These are phyloP conservation scores for Corbicula japonica DNA, from an alignment of 2,888 invertebrate species.

Conservation along the genomic window DNA sequence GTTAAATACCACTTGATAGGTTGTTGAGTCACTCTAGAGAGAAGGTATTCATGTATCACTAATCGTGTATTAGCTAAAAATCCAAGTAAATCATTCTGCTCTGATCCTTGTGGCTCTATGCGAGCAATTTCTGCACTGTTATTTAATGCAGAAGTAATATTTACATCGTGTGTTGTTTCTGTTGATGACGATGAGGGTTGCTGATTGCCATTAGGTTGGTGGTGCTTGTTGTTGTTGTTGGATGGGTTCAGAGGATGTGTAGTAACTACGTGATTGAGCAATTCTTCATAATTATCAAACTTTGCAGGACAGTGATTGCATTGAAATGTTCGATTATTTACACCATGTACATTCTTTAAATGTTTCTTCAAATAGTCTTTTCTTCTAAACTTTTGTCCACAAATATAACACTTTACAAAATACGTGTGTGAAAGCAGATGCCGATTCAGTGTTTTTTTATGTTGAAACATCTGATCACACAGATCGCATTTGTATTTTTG, in stretches of 20 bases:
- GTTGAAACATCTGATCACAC: constrained; percentile 10
- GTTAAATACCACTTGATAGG: no score
- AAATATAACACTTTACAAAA: constrained; percentile 18
- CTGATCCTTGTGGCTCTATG: constrained; percentile 22
- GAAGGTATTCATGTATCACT: constrained; percentile 6
- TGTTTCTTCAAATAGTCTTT: constrained; percentile 4
- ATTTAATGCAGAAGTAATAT: not conserved
- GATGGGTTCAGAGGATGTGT: constrained; percentile 16
- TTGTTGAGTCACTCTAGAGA: constrained; percentile 17
- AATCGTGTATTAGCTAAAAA: constrained; percentile 21
- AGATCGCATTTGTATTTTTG: constrained; percentile 1
- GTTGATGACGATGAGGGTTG: constrained; percentile 13
- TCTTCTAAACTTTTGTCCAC: constrained; percentile 17
- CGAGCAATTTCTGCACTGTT: constrained; percentile 13
- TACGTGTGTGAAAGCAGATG: constrained; percentile 12
- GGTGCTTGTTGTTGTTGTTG: no score
- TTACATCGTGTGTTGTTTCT: not conserved
- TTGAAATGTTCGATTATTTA: not conserved
- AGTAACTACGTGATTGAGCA: no score
- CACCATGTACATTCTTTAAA: not conserved
- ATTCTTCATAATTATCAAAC: no score
- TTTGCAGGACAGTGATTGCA: no score
- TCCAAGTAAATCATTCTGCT: constrained; percentile 26
- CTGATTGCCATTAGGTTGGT: not conserved
- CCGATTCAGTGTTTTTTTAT: constrained; percentile 13